Percentiles rank a stretch among this genome's conserved stretches.
phyloP scores from a whole-genome alignment of 2,797 vertebrate species.

The Oryzias dopingdopingensis region DNA sequence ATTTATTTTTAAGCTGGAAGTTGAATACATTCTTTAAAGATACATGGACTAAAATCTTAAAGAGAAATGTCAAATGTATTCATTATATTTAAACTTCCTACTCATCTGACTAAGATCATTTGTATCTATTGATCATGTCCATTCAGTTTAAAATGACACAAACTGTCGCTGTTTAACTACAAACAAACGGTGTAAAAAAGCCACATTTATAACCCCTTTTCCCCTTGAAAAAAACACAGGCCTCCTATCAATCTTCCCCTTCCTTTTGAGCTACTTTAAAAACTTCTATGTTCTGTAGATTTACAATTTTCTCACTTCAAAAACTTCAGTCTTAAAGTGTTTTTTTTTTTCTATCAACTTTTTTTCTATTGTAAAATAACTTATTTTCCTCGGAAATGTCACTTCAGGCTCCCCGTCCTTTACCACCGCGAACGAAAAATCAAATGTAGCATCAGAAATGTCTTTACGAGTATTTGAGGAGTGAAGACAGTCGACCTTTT shows the following conservation, averaged over 20 bases:
- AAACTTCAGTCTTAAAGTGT: background rate
- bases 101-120: no score
- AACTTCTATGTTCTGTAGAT: slow-evolving; percentile 1
- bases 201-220: no score
- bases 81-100: no score
- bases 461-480: slow-evolving; percentile 9
- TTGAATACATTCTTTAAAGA: no score
- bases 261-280: slow-evolving; percentile 1
- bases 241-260: slow-evolving; percentile 3
- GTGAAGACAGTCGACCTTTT: slow-evolving; percentile 34
- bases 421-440: slow-evolving; percentile 4
- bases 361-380: slow-evolving; percentile 4
- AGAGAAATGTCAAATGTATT: no score
- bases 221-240: no score
- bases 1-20: no score
- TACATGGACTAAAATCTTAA: no score
- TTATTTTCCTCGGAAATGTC: slow-evolving; percentile 3
- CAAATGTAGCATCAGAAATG: slow-evolving; percentile 63
- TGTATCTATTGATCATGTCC: no score
- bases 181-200: no score
- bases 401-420: slow-evolving; percentile 12
- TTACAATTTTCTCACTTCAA: slow-evolving; percentile 17
- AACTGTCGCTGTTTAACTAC: no score
- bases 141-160: no score
- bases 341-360: slow-evolving; percentile 1